Percentiles rank a stretch among this genome's conserved stretches.
Evolutionary conservation across 2,113 vertebrate species (phyloP).

Genomic region (Himantopus leucocephalus): DNA sequence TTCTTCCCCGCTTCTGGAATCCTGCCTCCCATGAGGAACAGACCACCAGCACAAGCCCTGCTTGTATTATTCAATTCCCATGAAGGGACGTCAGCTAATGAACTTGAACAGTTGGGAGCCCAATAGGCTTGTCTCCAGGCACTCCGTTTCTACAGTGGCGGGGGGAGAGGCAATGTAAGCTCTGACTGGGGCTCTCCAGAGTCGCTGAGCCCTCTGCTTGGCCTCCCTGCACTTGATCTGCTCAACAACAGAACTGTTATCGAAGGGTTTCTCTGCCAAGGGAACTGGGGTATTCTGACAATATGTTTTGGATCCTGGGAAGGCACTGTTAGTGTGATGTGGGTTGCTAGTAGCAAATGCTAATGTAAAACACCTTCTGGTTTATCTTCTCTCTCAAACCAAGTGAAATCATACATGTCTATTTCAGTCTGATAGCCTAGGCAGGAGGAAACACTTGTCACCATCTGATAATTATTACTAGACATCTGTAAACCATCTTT

Average conservation of each 20-base stretch:
- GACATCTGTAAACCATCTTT: neutral
- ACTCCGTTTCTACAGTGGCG: accelerated
- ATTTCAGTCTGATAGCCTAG: neutral
- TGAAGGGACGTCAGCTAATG: neutral
- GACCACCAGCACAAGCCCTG: slow-evolving; percentile 24
- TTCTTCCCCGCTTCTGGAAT: slow-evolving; percentile 14
- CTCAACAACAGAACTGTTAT: neutral
- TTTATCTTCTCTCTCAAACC: neutral
- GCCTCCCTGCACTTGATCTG: neutral
- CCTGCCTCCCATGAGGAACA: slow-evolving; percentile 21
- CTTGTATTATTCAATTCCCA: slow-evolving; percentile 2
- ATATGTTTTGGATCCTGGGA: neutral
- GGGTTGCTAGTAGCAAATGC: neutral
- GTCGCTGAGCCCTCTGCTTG: neutral
- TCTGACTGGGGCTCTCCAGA: neutral
- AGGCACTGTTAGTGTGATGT: neutral
- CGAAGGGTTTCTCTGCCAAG: neutral
- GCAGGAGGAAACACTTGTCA: neutral
- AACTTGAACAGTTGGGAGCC: neutral
- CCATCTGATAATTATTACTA: neutral
- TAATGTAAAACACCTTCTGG: neutral
- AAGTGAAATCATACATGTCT: neutral
- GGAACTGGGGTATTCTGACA: neutral
- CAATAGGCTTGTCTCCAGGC: neutral
- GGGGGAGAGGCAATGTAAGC: neutral